Conservation (phyloP, 2,113 vertebrate species). For the Cebus imitator region DNA sequence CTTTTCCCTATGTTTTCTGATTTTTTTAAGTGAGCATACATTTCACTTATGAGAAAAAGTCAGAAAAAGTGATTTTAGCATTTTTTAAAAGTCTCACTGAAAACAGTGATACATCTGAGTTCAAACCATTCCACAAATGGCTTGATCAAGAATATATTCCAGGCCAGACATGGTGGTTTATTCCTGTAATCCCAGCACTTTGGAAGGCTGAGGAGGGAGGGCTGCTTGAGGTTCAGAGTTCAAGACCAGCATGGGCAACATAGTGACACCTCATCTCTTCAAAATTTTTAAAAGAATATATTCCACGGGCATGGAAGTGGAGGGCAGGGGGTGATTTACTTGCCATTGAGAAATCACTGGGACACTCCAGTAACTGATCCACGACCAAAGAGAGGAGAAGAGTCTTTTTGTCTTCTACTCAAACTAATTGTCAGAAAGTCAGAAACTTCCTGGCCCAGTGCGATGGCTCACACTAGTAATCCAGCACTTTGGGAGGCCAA, state of each 20-base stretch:
- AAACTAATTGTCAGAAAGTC: constrained; percentile 27
- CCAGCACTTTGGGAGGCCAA: too few relatives aligned
- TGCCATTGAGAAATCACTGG: neutral
- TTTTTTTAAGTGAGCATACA: neutral
- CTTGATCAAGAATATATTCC: neutral
- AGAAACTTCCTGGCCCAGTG: neutral
- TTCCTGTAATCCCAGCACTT: neutral
- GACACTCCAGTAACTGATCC: neutral
- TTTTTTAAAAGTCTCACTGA: neutral
- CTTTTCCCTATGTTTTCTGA: neutral
- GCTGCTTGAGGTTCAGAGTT: neutral
- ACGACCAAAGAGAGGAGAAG: constrained; percentile 2
- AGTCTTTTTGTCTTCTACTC: neutral
- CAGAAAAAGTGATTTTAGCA: neutral
- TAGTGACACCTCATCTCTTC: neutral
- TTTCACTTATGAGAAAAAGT: neutral
- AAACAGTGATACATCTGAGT: neutral
- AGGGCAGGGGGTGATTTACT: neutral
- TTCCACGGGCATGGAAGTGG: neutral
- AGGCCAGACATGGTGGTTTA: neutral
- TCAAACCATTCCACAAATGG: neutral
- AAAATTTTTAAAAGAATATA: neutral
- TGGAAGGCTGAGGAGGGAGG: neutral
- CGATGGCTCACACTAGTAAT: too few relatives aligned
- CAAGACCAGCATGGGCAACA: neutral